Conservation (phyloP, 2,113 vertebrate genomes). For the Vulpes lagopus region DNA sequence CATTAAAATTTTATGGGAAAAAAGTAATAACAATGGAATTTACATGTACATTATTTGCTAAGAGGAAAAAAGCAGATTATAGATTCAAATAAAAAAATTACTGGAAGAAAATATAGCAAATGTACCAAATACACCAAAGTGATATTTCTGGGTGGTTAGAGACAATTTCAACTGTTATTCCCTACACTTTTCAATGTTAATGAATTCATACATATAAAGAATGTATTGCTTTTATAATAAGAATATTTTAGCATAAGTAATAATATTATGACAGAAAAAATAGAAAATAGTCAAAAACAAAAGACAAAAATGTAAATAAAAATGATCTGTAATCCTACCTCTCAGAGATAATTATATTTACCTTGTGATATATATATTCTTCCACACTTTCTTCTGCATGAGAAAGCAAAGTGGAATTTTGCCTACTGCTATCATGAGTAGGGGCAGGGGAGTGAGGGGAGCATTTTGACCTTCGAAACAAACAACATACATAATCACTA, state of each 20-base stretch:
- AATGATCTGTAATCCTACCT: background rate
- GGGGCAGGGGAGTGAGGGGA: background rate
- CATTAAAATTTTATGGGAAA: background rate
- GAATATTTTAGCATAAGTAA: background rate
- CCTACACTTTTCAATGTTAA: background rate
- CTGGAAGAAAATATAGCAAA: background rate
- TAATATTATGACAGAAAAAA: background rate
- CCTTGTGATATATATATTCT: background rate
- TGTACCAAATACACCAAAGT: background rate
- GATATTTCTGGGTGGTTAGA: background rate
- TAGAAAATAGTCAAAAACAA: background rate
- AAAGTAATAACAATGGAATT: background rate
- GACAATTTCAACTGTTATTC: background rate
- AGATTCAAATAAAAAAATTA: slow-evolving; percentile 4
- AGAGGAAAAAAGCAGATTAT: background rate
- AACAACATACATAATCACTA: background rate
- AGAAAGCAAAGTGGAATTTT: background rate
- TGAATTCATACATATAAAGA: background rate
- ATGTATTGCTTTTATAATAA: background rate
- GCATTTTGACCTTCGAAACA: background rate
- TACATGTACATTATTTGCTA: background rate
- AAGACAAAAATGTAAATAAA: background rate
- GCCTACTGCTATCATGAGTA: background rate
- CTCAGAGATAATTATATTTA: background rate
- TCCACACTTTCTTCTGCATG: background rate